Percentiles rank a stretch among this genome's conserved stretches.
Evolutionary conservation across 2,888 invertebrate species (phyloP).

Genomic region (Nephrotoma appendiculata): DNA sequence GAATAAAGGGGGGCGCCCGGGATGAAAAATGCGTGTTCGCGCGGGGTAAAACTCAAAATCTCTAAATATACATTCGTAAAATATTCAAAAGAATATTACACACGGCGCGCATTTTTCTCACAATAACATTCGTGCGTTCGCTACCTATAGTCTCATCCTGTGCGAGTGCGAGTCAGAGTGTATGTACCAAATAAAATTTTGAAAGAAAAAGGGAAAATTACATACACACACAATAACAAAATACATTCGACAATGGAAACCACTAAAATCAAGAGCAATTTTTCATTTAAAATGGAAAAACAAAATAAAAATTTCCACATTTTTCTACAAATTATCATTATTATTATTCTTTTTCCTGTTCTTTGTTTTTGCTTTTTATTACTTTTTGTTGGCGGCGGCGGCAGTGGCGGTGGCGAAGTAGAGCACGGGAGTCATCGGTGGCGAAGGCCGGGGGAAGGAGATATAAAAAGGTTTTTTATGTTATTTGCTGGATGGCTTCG

Average conservation of each 20-base stretch:
- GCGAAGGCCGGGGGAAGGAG: neutral
- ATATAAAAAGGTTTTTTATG: neutral
- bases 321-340: neutral
- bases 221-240: neutral
- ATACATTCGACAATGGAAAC: neutral
- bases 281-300: neutral
- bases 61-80: neutral
- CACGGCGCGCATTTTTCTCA: neutral
- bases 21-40: neutral
- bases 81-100: neutral
- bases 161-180: neutral
- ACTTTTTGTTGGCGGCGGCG: neutral
- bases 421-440: neutral
- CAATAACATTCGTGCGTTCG: neutral
- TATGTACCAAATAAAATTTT: neutral
- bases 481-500: neutral
- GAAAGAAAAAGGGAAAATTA: neutral
- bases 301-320: neutral
- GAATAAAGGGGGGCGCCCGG: neutral
- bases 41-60: neutral
- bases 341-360: neutral
- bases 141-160: neutral
- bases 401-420: neutral
- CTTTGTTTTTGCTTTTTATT: neutral
- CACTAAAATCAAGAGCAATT: neutral